Evolutionary conservation across 2,888 invertebrate species (phyloP).

Genomic region (Pegoplata infirma): DNA sequence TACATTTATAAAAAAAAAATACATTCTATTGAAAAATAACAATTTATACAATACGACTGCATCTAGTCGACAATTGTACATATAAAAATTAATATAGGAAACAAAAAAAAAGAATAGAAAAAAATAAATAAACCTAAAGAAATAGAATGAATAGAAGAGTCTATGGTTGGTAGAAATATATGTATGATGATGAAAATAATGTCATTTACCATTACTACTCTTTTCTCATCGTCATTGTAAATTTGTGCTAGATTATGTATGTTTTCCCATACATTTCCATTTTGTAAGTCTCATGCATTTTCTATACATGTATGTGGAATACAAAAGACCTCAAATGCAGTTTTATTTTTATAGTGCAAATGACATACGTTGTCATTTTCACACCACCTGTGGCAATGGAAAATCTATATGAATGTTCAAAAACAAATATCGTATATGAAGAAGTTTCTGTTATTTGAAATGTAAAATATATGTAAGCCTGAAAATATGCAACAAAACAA

Average conservation of each 20-base stretch:
- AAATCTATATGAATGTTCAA: too few relatives aligned
- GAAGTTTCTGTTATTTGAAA: not conserved
- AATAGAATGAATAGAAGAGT: not conserved
- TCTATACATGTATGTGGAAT: not conserved
- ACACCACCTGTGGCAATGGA: slow-evolving; percentile 34
- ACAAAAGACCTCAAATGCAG: slow-evolving; percentile 23
- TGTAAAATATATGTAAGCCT: not conserved
- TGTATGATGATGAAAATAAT: not conserved
- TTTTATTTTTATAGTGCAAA: slow-evolving; percentile 27
- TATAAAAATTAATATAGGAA: too few relatives aligned
- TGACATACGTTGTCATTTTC: slow-evolving; percentile 37
- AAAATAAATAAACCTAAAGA: not conserved
- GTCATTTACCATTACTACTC: not conserved
- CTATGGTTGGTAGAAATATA: not conserved
- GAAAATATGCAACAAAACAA: not conserved
- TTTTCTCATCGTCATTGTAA: not conserved
- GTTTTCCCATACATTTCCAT: not conserved
- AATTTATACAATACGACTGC: not conserved
- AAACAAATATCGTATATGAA: not conserved
- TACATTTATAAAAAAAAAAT: not conserved
- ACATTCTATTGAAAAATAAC: not conserved
- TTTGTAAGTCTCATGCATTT: not conserved
- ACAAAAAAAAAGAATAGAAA: too few relatives aligned
- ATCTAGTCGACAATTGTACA: not conserved
- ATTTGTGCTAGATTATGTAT: not conserved